Conservation (phyloP, 2,888 invertebrate species). For the Drosophila birchii region DNA sequence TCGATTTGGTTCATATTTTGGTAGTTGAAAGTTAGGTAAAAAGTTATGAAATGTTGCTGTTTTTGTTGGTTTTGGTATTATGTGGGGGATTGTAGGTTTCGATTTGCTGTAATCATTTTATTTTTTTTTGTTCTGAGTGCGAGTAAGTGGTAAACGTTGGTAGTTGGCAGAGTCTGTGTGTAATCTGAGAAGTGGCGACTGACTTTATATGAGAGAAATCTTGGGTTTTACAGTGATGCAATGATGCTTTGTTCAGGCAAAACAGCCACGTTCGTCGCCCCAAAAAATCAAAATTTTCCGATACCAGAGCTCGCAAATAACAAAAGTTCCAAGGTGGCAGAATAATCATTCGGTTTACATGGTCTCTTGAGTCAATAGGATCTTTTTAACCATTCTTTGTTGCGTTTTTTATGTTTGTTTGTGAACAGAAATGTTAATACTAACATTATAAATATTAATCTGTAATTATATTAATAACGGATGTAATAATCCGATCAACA, state of each 20-base stretch:
- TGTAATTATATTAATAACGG: no score
- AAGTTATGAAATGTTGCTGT: slow-evolving; percentile 54
- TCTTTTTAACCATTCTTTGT: background rate
- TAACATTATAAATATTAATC: background rate
- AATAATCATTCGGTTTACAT: background rate
- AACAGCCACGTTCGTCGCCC: slow-evolving; percentile 44
- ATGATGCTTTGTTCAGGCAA: slow-evolving; percentile 48
- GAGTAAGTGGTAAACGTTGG: slow-evolving; percentile 22
- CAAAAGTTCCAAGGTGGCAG: no score
- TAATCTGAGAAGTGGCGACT: slow-evolving; percentile 46
- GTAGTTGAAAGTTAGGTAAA: slow-evolving; percentile 49
- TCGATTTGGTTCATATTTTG: slow-evolving; percentile 63
- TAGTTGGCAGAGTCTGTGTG: slow-evolving; percentile 21
- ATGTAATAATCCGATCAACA: no score
- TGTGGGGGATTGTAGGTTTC: slow-evolving; percentile 42
- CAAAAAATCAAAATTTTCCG: background rate
- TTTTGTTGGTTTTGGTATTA: slow-evolving; percentile 46
- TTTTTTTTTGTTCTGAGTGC: slow-evolving; percentile 14
- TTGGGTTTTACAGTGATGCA: background rate
- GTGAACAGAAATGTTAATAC: background rate
- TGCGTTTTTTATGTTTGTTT: background rate
- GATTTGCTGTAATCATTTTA: slow-evolving; percentile 18
- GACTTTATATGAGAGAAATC: slow-evolving; percentile 25
- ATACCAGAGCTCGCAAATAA: slow-evolving; percentile 1
- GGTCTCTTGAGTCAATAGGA: background rate